Evolutionary conservation across 2,113 vertebrate genomes (phyloP).

Genomic region (Chloroceryle aenea): DNA sequence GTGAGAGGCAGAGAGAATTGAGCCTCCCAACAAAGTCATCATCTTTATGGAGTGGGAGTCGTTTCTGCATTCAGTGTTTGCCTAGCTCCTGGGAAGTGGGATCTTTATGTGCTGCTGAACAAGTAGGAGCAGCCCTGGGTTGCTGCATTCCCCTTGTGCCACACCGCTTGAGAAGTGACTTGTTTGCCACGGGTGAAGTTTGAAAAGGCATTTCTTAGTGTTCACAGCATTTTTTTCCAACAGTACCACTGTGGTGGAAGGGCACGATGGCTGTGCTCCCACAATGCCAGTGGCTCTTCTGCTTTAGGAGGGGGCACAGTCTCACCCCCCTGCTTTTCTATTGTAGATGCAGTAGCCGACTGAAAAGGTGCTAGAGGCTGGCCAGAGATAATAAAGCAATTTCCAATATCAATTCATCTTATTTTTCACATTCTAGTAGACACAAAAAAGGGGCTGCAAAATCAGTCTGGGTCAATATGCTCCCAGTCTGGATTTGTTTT

Average conservation of each 20-base stretch:
- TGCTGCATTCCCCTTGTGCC: not conserved
- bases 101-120: not conserved
- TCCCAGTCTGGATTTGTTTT: not conserved
- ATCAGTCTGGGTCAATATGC: not conserved
- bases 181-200: not conserved
- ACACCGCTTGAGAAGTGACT: not conserved
- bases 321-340: not conserved
- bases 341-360: not conserved
- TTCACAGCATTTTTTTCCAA: not conserved
- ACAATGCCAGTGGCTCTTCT: not conserved
- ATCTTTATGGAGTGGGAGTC: not conserved
- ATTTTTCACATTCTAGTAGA: not conserved
- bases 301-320: not conserved
- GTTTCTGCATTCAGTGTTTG: not conserved
- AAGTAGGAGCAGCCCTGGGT: not conserved
- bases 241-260: not conserved
- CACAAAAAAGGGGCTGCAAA: not conserved
- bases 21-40: not conserved
- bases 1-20: not conserved
- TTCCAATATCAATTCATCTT: not conserved
- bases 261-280: rapidly evolving
- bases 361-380: not conserved
- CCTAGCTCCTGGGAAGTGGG: not conserved
- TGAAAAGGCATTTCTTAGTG: not conserved
- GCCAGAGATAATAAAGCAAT: rapidly evolving